Percentiles rank a stretch among this genome's conserved stretches.
phyloP scores from a whole-genome alignment of 2,888 invertebrate species.

The Tuberolachnus salignus region DNA sequence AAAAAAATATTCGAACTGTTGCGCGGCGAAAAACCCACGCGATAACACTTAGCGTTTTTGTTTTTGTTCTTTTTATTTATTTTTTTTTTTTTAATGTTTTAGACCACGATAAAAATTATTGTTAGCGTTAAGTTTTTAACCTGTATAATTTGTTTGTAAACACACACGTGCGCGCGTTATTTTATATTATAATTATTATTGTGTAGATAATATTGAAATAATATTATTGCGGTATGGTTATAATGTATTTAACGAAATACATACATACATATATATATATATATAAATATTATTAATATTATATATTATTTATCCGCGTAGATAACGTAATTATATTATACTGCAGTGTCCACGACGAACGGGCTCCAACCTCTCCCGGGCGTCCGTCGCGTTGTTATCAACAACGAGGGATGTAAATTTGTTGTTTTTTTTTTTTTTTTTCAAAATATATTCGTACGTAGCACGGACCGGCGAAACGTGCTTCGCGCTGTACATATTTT shows the following conservation, averaged over 20 bases:
- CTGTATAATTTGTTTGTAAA: slow-evolving; percentile 18
- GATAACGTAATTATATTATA: too few relatives aligned
- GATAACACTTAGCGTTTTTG: background rate
- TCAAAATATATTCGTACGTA: slow-evolving; percentile 6
- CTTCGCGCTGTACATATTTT: slow-evolving; percentile 24
- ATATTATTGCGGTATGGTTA: background rate
- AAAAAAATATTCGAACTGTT: slow-evolving; percentile 5
- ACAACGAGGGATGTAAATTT: background rate
- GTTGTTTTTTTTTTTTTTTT: slow-evolving; percentile 8
- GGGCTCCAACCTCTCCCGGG: too few relatives aligned
- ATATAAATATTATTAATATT: too few relatives aligned
- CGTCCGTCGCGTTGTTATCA: background rate
- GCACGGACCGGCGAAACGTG: slow-evolving; percentile 20
- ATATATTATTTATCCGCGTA: slow-evolving; percentile 21
- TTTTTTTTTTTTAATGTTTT: background rate
- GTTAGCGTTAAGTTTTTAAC: slow-evolving; percentile 34
- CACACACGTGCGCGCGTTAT: slow-evolving; percentile 6
- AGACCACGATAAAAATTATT: slow-evolving; percentile 22
- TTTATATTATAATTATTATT: background rate
- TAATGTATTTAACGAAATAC: slow-evolving; percentile 1
- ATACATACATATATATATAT: too few relatives aligned
- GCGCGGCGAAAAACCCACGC: too few relatives aligned
- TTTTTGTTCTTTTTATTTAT: background rate
- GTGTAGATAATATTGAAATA: slow-evolving; percentile 6
- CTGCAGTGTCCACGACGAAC: too few relatives aligned